phyloP scores from a whole-genome alignment of 2,888 invertebrate genomes.

The Synergus itoensis region DNA sequence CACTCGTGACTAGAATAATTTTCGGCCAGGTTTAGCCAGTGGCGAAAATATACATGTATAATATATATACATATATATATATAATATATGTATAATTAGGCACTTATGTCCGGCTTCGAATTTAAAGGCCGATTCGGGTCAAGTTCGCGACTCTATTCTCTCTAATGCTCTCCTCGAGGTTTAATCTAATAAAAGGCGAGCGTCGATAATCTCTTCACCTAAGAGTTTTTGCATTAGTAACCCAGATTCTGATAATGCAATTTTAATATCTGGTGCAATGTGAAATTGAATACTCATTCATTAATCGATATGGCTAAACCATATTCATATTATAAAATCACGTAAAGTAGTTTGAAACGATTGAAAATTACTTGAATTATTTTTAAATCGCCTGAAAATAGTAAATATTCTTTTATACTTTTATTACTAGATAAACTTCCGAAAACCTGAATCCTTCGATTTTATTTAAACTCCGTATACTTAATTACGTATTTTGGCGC shows the following conservation, averaged over 20 bases:
- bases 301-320: background rate
- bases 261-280: background rate
- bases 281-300: background rate
- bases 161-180: slow-evolving; percentile 10
- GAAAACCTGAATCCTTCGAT: too few relatives aligned
- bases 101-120: background rate
- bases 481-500: too few relatives aligned
- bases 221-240: slow-evolving; percentile 2
- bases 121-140: slow-evolving; percentile 14
- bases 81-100: background rate
- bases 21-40: background rate
- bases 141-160: slow-evolving; percentile 16
- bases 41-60: background rate
- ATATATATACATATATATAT: too few relatives aligned
- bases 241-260: background rate
- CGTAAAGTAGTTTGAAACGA: too few relatives aligned
- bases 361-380: too few relatives aligned
- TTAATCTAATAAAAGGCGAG: background rate
- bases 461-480: too few relatives aligned
- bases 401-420: too few relatives aligned
- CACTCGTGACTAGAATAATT: background rate
- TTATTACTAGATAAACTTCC: too few relatives aligned
- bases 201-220: background rate
- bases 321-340: background rate
- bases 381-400: too few relatives aligned